Evolutionary conservation across 2,888 invertebrate species (phyloP), one percentile per base, ranked within the genome.

Genomic region (Tanytarsus gracilentus): DNA sequence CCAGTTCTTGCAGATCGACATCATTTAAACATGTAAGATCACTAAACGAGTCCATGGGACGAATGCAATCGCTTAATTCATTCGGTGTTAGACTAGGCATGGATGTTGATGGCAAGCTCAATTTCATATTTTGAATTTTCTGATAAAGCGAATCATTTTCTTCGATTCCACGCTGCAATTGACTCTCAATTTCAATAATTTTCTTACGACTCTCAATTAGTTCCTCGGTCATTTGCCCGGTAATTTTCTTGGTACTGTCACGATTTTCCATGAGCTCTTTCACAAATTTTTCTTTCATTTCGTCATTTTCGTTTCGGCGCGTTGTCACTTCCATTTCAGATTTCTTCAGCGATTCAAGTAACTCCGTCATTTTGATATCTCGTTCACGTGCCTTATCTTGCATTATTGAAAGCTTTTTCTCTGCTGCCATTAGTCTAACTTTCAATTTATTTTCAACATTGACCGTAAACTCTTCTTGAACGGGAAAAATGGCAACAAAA

Each of bases 1-100:
- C 86, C 65, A 89, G 74, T 11, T 80, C 77, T 65, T 84, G 84
- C 1, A 88, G 75, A 74, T 89, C 84, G 61, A 86, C 74, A 65
- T 88, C 86, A 70, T 87, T 87, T 61, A 90, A 78, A 67, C 87
- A 88, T 6, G 87, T 86, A 33, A 91, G 78, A 70, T 91, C 89
- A 65, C 86, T 85, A 7, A 91, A 75, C 4, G 90, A 89, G 65
- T 88, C 86, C 64, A 87, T 80, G 65, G 86, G 85, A 67, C 81
- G 79, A 62, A 81, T 78, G 63, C 80, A 79, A 65, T 79, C 79
- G 66, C 78, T 76, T 36, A 16, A 36, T 44, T n/a, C n/a, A n/a
- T n/a, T n/a, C n/a, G n/a, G n/a, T 7, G 77, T 74, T 2, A 74
- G 65, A 65, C 70, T 73, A 48, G 69, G 71, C 8, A 72, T 55